phyloP scores from a whole-genome alignment of 2,797 vertebrate genomes.

The Alcedo atthis region DNA sequence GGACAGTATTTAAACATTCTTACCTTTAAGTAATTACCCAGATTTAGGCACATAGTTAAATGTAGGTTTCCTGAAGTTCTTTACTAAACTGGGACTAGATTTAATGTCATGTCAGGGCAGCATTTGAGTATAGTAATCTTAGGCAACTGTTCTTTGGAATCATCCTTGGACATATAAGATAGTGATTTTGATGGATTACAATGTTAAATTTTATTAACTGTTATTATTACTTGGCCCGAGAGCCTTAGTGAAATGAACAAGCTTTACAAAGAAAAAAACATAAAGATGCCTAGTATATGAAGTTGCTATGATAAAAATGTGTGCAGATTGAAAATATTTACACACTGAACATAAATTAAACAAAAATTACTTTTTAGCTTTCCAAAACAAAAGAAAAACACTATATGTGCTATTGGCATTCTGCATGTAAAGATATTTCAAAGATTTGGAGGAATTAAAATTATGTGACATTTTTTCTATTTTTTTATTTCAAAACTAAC shows the following conservation, averaged over 20 bases:
- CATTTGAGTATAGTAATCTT: conserved; percentile 6
- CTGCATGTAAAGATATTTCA: background rate
- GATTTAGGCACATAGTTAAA: background rate
- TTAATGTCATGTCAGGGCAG: conserved; percentile 2
- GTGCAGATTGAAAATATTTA: background rate
- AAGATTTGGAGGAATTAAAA: background rate
- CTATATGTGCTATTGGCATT: background rate
- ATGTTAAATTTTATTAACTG: background rate
- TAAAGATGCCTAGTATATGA: background rate
- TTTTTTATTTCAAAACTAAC: background rate
- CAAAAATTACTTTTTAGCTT: background rate
- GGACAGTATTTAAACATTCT: background rate
- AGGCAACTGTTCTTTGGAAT: conserved; percentile 31
- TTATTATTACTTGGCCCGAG: background rate
- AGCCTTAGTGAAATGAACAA: background rate
- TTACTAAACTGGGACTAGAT: conserved; percentile 34
- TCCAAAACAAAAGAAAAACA: background rate
- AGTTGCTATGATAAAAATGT: background rate
- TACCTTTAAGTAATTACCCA: background rate
- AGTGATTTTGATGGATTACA: conserved; percentile 42
- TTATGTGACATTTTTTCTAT: background rate
- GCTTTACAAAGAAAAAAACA: background rate
- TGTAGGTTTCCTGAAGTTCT: background rate
- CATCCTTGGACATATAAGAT: conserved; percentile 24
- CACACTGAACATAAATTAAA: background rate